Evolutionary conservation across 1,140 invertebrate species (phyloP).

Genomic region (Euborellia annulipes): DNA sequence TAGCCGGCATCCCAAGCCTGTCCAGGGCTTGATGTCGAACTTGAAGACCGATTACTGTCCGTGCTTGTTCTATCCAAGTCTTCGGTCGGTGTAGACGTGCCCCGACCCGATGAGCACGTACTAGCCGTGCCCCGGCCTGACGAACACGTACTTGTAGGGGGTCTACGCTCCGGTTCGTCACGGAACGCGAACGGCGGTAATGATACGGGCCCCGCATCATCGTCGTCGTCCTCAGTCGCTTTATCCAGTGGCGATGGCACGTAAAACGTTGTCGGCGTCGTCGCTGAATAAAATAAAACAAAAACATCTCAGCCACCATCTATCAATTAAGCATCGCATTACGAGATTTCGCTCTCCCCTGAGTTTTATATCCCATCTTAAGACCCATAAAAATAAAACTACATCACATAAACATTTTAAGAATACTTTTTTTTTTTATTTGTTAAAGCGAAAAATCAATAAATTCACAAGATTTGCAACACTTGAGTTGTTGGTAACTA

Average conservation of each 20-base stretch:
- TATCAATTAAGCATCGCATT: too few relatives aligned
- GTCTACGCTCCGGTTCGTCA: constrained; percentile 2
- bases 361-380: too few relatives aligned
- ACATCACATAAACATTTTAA: too few relatives aligned
- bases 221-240: constrained; percentile 12
- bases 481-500: too few relatives aligned
- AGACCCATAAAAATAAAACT: too few relatives aligned
- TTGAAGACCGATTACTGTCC: constrained; percentile 12
- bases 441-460: too few relatives aligned
- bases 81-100: constrained; percentile 15
- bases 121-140: constrained; percentile 13
- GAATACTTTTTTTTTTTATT: too few relatives aligned
- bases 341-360: too few relatives aligned
- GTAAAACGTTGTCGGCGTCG: constrained; percentile 39
- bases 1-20: neutral
- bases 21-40: neutral
- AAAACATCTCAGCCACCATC: too few relatives aligned
- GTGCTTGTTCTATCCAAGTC: constrained; percentile 14
- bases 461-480: too few relatives aligned
- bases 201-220: constrained; percentile 14
- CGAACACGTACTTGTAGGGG: constrained; percentile 9
- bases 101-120: constrained; percentile 13
- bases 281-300: too few relatives aligned
- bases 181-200: constrained; percentile 19
- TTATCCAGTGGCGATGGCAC: constrained; percentile 39